Evolutionary conservation across 2,113 vertebrate genomes (phyloP).

Genomic region (Cariama cristata): DNA sequence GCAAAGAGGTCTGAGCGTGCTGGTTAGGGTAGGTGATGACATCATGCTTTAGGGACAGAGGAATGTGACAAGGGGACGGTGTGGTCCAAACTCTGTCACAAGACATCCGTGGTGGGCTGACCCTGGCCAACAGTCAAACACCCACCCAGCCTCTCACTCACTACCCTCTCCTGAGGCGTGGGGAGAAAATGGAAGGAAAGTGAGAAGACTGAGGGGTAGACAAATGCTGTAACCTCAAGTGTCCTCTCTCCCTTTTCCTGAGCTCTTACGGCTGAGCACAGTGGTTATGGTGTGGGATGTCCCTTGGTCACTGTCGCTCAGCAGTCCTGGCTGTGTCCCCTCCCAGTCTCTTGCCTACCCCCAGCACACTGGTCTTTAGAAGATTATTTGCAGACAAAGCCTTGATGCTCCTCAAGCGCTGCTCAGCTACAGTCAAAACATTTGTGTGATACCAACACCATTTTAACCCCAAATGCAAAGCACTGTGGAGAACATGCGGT

Average conservation of each 20-base stretch:
- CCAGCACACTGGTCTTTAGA: background rate
- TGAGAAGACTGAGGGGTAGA: background rate
- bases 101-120: background rate
- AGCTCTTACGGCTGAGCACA: background rate
- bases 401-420: background rate
- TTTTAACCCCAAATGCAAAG: background rate
- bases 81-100: background rate
- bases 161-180: background rate
- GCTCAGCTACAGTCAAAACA: background rate
- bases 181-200: background rate
- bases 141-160: background rate
- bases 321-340: background rate
- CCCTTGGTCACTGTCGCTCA: background rate
- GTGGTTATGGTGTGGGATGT: background rate
- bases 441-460: fast-evolving
- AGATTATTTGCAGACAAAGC: background rate
- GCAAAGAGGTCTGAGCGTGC: background rate
- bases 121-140: background rate
- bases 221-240: fast-evolving
- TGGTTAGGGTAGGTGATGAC: background rate
- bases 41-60: background rate
- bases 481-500: background rate
- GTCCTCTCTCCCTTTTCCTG: background rate
- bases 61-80: background rate
- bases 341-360: background rate